Evolutionary conservation across 1,140 invertebrate species (phyloP), one percentile per base, ranked within the genome.

Genomic region (Calliphora vicina): DNA sequence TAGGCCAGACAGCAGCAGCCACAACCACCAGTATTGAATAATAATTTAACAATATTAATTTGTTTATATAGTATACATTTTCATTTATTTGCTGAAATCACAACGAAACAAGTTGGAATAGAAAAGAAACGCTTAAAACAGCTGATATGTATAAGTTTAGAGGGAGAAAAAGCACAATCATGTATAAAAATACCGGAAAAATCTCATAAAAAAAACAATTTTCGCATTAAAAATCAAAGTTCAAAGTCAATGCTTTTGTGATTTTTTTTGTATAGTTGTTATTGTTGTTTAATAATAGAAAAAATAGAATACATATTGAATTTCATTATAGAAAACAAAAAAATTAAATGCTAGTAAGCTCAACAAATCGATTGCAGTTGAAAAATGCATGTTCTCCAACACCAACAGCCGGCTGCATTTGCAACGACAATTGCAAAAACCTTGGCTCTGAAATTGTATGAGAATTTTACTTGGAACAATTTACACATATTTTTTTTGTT

Each of bases 211-310:
- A 43, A 74, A 20, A 27, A n/a, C n/a, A n/a, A 13, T 78, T 42
- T 43, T 78, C 74, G 35, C 74, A 45, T 78, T 78, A 78, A 78
- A 78, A 78, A 78, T 78, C 74, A 78, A 78, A 78, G 74, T 78
- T 78, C 74, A 78, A 78, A 78, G 74, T 78, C 74, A 78, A 78
- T 78, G 74, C 15, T 76, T 76, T 20, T 42, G 29, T 27, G n/a
- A 57, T 57, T 35, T 50, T 50, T 17, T 50, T 67, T 23, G 4
- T 23, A 8, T 6, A 23, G 9, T 67, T 25, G n/a, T 67, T 20
- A 67, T 67, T 57, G 15, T 17, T 57, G 50, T 6, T 57, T n/a
- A 57, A n/a, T 57, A 23, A 23, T 23, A 20, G 8, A 67, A 25
- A 23, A 67, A 25, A 23, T 3, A 67, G n/a, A n/a, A n/a, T n/a